Percentiles rank a stretch among this genome's conserved stretches.
phyloP scores from a whole-genome alignment of 2,888 invertebrate species.

The Epicampocera succincta region DNA sequence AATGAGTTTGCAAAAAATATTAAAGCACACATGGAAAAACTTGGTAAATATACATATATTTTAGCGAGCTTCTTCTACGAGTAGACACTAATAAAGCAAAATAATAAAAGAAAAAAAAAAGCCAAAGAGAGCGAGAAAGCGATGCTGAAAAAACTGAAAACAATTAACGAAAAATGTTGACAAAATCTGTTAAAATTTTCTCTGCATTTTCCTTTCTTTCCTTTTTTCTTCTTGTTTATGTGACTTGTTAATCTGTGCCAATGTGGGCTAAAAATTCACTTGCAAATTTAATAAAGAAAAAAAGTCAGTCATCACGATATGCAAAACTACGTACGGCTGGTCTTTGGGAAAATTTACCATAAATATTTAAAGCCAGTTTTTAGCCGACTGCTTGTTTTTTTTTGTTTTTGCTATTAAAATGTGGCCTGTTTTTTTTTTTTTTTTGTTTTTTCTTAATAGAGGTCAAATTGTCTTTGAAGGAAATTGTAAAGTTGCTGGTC shows the following conservation, averaged over 20 bases:
- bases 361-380: no score
- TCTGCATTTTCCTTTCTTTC: constrained; percentile 4
- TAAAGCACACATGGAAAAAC: constrained; percentile 31
- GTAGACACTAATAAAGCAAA: neutral
- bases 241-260: neutral
- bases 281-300: neutral
- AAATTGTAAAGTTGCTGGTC: no score
- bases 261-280: constrained; percentile 16
- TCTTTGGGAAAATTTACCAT: neutral
- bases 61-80: constrained; percentile 5
- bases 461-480: no score
- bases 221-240: neutral
- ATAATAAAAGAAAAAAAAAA: neutral
- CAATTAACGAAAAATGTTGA: constrained; percentile 46
- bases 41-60: constrained; percentile 10
- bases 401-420: no score
- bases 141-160: constrained; percentile 8
- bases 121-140: constrained; percentile 5
- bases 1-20: constrained; percentile 50
- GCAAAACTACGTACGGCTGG: constrained; percentile 9
- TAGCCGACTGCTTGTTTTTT: no score
- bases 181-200: constrained; percentile 44
- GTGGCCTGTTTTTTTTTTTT: no score
- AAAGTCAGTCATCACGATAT: neutral
- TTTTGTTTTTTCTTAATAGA: no score